A percentile compares a stretch with the other conserved stretches of the same genome.
Conservation (phyloP, 1,140 invertebrate species). For the Dysdera silvatica region DNA sequence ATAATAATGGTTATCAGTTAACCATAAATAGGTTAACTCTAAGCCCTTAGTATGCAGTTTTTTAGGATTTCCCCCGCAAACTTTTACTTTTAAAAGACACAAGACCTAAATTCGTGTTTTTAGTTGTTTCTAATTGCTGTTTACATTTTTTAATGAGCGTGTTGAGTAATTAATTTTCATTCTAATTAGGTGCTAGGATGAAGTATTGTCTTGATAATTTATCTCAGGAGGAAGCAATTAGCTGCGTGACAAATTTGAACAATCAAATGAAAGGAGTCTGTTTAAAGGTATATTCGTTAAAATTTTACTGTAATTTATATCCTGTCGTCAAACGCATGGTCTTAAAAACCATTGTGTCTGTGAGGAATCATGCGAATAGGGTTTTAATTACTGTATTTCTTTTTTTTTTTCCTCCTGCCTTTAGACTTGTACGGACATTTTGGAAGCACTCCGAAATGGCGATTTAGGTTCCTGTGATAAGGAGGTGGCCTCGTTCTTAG, state of each 20-base stretch:
- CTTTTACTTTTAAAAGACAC: no score
- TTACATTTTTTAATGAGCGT: no score
- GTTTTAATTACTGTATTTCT: background rate
- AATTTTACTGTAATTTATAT: background rate
- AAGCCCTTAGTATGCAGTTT: no score
- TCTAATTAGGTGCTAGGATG: slow-evolving; percentile 53
- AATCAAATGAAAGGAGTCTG: slow-evolving; percentile 38
- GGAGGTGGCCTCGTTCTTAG: slow-evolving; percentile 58
- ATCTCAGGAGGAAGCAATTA: slow-evolving; percentile 54
- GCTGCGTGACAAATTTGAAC: slow-evolving; percentile 54
- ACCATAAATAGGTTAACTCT: no score
- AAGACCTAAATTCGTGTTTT: no score
- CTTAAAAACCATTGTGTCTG: background rate
- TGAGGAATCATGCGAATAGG: background rate
- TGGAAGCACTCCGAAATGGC: slow-evolving; percentile 64
- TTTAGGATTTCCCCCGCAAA: no score
- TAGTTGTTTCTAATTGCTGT: no score
- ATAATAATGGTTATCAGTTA: no score
- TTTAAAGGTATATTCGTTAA: slow-evolving; percentile 45
- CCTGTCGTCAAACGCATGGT: background rate
- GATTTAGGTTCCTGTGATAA: slow-evolving; percentile 67
- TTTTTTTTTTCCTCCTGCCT: slow-evolving; percentile 35
- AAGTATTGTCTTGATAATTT: slow-evolving; percentile 57
- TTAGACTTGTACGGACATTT: slow-evolving; percentile 66
- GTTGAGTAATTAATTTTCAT: slow-evolving; percentile 27